Evolutionary conservation across 1,140 invertebrate genomes (phyloP).

Genomic region (Danaus melanippus): DNA sequence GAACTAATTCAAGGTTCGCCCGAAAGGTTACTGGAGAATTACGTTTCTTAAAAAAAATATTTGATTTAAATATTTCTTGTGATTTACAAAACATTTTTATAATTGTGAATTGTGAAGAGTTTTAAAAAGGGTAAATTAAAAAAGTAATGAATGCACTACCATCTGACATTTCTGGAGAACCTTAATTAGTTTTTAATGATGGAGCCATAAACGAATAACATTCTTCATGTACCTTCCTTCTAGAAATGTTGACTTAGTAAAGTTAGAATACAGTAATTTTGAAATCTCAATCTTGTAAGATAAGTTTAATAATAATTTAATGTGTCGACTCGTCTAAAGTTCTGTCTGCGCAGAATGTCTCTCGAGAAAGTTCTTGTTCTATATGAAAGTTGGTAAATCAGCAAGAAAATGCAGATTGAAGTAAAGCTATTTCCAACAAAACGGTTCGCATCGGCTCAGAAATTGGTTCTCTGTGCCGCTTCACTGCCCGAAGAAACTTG

Average conservation of each 20-base stretch:
- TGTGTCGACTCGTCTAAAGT: constrained; percentile 45
- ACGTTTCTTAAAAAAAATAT: not conserved
- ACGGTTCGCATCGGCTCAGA: constrained; percentile 66
- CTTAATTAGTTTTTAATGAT: constrained; percentile 17
- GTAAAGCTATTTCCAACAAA: constrained; percentile 72
- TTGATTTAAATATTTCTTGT: not conserved
- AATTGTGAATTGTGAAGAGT: too few relatives aligned
- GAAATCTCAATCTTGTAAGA: constrained; percentile 22
- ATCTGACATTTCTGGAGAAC: not conserved
- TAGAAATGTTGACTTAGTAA: constrained; percentile 20
- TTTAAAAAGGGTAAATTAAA: too few relatives aligned
- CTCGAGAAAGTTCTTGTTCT: constrained; percentile 52
- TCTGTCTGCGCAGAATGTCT: constrained; percentile 36
- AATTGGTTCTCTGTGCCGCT: constrained; percentile 67
- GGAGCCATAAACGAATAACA: constrained; percentile 9
- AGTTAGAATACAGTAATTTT: constrained; percentile 16
- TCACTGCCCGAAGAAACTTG: constrained; percentile 62
- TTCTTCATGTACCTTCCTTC: constrained; percentile 12
- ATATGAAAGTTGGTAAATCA: constrained; percentile 70
- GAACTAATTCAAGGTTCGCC: not conserved
- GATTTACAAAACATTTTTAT: not conserved
- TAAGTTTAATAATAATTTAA: constrained; percentile 49
- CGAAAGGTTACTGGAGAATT: not conserved
- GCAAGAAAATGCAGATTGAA: constrained; percentile 72
- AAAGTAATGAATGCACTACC: too few relatives aligned